These are phyloP conservation scores for Eulithis prunata DNA, from an alignment of 2,888 invertebrate genomes.

Conservation along the genomic window DNA sequence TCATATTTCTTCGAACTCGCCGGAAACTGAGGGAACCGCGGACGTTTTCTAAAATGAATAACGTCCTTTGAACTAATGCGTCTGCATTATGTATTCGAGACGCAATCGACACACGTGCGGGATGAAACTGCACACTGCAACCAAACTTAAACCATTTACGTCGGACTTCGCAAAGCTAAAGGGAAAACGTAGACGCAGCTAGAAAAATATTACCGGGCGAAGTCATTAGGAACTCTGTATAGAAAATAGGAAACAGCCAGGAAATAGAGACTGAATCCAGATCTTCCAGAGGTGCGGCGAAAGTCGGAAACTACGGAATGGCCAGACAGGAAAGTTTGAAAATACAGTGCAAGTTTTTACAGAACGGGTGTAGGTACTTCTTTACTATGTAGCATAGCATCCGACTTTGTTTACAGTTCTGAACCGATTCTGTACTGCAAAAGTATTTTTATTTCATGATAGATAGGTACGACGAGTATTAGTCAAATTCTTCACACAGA, in stretches of 20 bases:
- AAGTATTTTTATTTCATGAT: neutral
- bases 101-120: constrained; percentile 56
- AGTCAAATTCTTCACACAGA: neutral
- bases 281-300: constrained; percentile 30
- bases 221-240: constrained; percentile 51
- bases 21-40: constrained; percentile 43
- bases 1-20: constrained; percentile 44
- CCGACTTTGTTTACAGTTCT: constrained; percentile 1
- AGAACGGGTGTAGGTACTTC: constrained; percentile 3
- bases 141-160: constrained; percentile 56
- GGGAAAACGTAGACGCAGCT: constrained; percentile 47
- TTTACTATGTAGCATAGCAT: constrained; percentile 5
- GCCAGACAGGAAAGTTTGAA: constrained; percentile 23
- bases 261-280: constrained; percentile 29
- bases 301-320: constrained; percentile 31
- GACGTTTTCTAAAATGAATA: constrained; percentile 57
- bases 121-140: constrained; percentile 50
- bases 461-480: neutral
- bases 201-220: constrained; percentile 52
- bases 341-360: constrained; percentile 30
- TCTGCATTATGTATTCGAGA: constrained; percentile 57
- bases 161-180: constrained; percentile 40
- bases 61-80: constrained; percentile 58
- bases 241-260: constrained; percentile 44
- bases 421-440: neutral